Evolutionary conservation across 2,888 invertebrate genomes (phyloP), one percentile per base, ranked within the genome.

Genomic region (Andrena marginata): DNA sequence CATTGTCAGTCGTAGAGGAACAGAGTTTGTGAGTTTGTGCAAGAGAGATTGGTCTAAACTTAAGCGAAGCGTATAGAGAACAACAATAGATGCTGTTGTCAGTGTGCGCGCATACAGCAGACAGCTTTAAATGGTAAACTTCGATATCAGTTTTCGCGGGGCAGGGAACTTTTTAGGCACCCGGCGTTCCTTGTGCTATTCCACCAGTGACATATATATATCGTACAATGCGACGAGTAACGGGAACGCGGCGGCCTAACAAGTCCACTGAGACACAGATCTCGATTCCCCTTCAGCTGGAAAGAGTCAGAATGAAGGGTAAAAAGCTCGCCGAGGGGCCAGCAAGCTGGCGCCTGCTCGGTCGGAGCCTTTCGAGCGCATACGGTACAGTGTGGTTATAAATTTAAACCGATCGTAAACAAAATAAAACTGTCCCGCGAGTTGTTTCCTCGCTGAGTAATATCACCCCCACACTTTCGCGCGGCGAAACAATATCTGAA

Each of bases 41-140:
- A 48, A 63, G 20, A 56, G 67, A 56, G 13, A 13, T 29, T 49
- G 35, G 42, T 67, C 49, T 49, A 48, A 48, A 65, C 26, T 23
- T 2, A 67, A 78, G 78, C 78, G 16, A 78, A 77, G 60, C 78
- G 59, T 48, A 48, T 77, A 75, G 75, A 63, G 54, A 78, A 33
- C 65, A 77, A n/a, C 75, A 6, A 75, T 13, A 74, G 6, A 75
- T 72, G 54, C 42, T 63, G 69, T 69, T 33, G 2, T 33, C 35
- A 26, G 35, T 60, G 42, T 75, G 59, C 48, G 77, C 49, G 33
- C 23, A 33, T 62, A 75, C 26, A 71, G 64, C 64, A 33, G 63
- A 42, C 64, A 69, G 60, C 49, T n/a, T 69, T 33, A 35, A 20
- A 10, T 42, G 29, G 2, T 33, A 29, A 10, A 48, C 0, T 13